Conservation (phyloP, 1,140 invertebrate species). For the Tenebrio molitor region DNA sequence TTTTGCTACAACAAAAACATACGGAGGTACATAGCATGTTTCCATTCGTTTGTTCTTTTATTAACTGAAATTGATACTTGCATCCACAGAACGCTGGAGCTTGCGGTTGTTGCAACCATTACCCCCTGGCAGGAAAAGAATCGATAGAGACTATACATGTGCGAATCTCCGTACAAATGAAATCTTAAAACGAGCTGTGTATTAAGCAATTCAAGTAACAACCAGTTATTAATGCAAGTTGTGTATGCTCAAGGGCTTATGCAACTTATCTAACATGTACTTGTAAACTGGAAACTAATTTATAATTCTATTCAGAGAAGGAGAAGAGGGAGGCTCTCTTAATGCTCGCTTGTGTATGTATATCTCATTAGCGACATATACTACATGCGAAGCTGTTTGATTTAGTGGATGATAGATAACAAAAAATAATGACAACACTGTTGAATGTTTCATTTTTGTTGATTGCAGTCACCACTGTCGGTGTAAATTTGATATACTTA, state of each 20-base stretch:
- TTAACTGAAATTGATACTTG: slow-evolving; percentile 32
- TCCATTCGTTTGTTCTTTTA: slow-evolving; percentile 19
- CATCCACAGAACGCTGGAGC: slow-evolving; percentile 20
- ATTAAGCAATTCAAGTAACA: slow-evolving; percentile 35
- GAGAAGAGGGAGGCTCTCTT: slow-evolving; percentile 15
- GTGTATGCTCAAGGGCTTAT: slow-evolving; percentile 46
- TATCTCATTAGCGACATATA: slow-evolving; percentile 25
- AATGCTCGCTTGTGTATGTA: slow-evolving; percentile 12
- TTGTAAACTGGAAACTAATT: slow-evolving; percentile 53
- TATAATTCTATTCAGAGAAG: slow-evolving; percentile 52
- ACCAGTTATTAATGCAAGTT: slow-evolving; percentile 52
- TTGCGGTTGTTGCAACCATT: slow-evolving; percentile 30
- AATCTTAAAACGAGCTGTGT: slow-evolving; percentile 36
- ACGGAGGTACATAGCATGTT: slow-evolving; percentile 4
- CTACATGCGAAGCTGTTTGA: neutral
- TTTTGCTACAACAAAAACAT: neutral
- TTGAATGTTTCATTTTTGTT: neutral
- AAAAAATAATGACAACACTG: neutral
- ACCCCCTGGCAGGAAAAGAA: slow-evolving; percentile 11
- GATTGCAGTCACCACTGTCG: too few species aligned
- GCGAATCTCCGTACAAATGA: slow-evolving; percentile 25
- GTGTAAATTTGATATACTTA: too few species aligned
- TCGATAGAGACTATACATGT: slow-evolving; percentile 19
- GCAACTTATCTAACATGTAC: slow-evolving; percentile 52
- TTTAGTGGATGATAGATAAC: neutral